Percentiles rank a stretch among this genome's conserved stretches.
Evolutionary conservation across 1,140 invertebrate species (phyloP).

Genomic region (Mycetomoellerius zeteki): DNA sequence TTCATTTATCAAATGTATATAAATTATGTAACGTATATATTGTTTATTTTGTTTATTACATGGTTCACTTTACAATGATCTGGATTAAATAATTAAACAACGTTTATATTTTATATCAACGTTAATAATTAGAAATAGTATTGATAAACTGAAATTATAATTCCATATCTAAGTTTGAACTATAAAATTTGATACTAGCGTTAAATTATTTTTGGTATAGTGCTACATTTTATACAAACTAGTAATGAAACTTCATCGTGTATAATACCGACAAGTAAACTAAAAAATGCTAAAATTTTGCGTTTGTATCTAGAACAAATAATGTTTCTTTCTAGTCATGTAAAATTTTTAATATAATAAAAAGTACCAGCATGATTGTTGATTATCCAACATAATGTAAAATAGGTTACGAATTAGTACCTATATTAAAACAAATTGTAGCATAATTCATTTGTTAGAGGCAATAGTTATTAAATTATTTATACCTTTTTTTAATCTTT

Average conservation of each 20-base stretch:
- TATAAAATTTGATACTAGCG: neutral
- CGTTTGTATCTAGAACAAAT: neutral
- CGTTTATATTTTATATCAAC: neutral
- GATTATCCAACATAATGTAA: neutral
- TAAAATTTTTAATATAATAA: slow-evolving; percentile 9
- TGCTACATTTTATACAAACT: neutral
- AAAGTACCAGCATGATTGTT: neutral
- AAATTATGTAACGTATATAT: slow-evolving; percentile 14
- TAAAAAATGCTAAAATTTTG: neutral
- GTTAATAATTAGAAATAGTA: neutral
- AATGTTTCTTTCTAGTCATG: neutral
- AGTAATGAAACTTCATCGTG: neutral
- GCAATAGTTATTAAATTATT: slow-evolving; percentile 22
- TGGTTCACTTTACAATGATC: neutral
- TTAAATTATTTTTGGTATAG: neutral
- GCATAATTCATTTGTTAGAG: neutral
- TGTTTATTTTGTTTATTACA: slow-evolving; percentile 35
- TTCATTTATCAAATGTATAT: slow-evolving; percentile 35
- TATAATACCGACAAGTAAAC: neutral
- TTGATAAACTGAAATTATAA: neutral
- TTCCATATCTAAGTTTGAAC: neutral
- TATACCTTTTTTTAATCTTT: slow-evolving; percentile 2
- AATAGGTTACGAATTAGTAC: neutral
- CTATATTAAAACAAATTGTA: neutral
- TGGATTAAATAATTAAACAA: neutral